A percentile compares a stretch with the other conserved stretches of the same genome.
phyloP scores from a whole-genome alignment of 1,140 invertebrate species.

The Drosophila dunni region DNA sequence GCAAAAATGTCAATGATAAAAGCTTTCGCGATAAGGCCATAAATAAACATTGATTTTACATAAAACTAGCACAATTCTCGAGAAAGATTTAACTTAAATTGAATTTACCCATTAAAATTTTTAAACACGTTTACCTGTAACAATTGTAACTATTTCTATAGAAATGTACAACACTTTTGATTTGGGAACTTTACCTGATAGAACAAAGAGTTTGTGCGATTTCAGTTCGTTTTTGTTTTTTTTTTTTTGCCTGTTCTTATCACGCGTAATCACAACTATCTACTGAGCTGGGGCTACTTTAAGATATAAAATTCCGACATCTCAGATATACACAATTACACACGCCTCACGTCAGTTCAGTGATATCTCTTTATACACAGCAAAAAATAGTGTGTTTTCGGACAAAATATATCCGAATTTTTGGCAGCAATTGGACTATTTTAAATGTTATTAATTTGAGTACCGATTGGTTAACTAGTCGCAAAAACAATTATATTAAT shows the following conservation, averaged over 20 bases:
- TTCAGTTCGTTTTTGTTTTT: constrained; percentile 6
- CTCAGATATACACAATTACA: constrained; percentile 18
- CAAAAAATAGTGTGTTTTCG: too few species aligned
- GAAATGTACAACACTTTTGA: constrained; percentile 22
- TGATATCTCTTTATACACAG: constrained; percentile 18
- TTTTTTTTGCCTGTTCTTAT: constrained; percentile 48
- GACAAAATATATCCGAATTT: too few species aligned
- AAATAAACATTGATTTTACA: constrained; percentile 22
- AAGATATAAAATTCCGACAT: constrained; percentile 36
- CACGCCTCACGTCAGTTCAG: constrained; percentile 2
- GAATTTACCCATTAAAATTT: background rate
- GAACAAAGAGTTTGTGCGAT: background rate
- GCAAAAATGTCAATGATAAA: constrained; percentile 13
- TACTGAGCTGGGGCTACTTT: constrained; percentile 55
- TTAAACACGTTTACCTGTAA: constrained; percentile 21
- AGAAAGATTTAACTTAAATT: background rate
- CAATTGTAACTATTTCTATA: constrained; percentile 1
- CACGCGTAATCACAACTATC: constrained; percentile 72
- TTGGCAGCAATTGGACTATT: too few species aligned
- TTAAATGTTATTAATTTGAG: too few species aligned
- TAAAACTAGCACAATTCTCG: constrained; percentile 28
- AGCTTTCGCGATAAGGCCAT: background rate
- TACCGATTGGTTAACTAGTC: too few species aligned
- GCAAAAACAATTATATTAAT: too few species aligned
- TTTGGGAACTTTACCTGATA: too few species aligned